These are phyloP conservation scores for Drosophila silvestris DNA, from an alignment of 2,888 invertebrate genomes.

Conservation along the genomic window DNA sequence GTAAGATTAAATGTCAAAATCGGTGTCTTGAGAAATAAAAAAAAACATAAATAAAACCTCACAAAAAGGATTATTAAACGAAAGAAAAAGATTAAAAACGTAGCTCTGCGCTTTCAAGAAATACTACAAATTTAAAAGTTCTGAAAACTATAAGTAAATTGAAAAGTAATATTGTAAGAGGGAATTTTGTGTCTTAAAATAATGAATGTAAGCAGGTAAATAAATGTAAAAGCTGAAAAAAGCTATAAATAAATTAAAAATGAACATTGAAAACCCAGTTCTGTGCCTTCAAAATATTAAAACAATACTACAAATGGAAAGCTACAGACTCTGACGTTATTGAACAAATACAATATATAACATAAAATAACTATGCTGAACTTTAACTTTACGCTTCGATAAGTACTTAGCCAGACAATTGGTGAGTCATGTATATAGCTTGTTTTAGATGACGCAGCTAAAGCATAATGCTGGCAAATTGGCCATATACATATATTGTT, in stretches of 20 bases:
- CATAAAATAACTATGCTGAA: not conserved
- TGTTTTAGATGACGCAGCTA: not conserved
- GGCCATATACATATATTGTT: not conserved
- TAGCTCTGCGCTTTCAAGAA: too few relatives aligned
- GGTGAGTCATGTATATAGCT: conserved; percentile 1
- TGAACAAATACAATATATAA: not conserved
- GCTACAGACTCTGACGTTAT: not conserved
- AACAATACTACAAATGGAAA: not conserved
- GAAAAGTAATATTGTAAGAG: too few relatives aligned
- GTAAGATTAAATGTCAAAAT: not conserved
- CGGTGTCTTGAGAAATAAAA: too few relatives aligned
- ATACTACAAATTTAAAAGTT: too few relatives aligned
- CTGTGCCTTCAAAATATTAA: not conserved
- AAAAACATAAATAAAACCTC: too few relatives aligned
- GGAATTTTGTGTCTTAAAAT: too few relatives aligned
- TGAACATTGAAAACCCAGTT: not conserved
- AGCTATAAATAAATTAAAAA: not conserved
- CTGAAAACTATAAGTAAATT: too few relatives aligned
- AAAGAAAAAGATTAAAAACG: too few relatives aligned
- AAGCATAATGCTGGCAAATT: not conserved
- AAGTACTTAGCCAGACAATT: not conserved
- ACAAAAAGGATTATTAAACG: too few relatives aligned
- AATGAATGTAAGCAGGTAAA: too few relatives aligned
- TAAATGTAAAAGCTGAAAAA: not conserved
- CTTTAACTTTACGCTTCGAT: conserved; percentile 1